Evolutionary conservation across 2,888 invertebrate species (phyloP).

Genomic region (Blastobasis adustella): DNA sequence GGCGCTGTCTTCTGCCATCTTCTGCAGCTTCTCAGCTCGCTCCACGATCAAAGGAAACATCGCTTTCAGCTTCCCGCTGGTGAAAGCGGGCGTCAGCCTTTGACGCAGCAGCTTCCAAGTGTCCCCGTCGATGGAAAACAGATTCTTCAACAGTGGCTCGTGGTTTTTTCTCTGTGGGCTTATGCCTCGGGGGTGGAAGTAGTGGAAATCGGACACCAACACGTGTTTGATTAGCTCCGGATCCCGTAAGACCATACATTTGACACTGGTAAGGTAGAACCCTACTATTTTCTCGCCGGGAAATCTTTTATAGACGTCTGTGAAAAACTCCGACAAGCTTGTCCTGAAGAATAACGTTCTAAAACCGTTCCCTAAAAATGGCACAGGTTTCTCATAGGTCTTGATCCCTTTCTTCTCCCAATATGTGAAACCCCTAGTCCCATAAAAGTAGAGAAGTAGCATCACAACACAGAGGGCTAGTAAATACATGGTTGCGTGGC

Average conservation of each 20-base stretch:
- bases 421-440: constrained; percentile 15
- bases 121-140: constrained; percentile 49
- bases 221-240: constrained; percentile 40
- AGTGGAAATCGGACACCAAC: constrained; percentile 36
- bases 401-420: constrained; percentile 36
- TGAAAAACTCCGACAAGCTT: constrained; percentile 31
- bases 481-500: no score
- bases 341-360: constrained; percentile 27
- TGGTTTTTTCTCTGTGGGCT: constrained; percentile 19
- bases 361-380: constrained; percentile 39
- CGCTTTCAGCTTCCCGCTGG: constrained; percentile 44
- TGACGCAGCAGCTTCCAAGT: constrained; percentile 48
- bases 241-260: constrained; percentile 42
- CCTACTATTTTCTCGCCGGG: constrained; percentile 44
- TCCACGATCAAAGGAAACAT: constrained; percentile 55
- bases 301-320: constrained; percentile 40
- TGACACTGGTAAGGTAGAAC: constrained; percentile 30
- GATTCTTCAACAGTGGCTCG: constrained; percentile 36
- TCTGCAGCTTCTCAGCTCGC: constrained; percentile 42
- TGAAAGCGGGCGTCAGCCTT: constrained; percentile 50
- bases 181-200: constrained; percentile 41
- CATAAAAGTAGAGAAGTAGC: no score
- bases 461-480: no score
- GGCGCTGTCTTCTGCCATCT: constrained; percentile 14
- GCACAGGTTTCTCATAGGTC: constrained; percentile 36